Conservation (phyloP, 2,888 invertebrate genomes). For the Dioctria linearis region DNA sequence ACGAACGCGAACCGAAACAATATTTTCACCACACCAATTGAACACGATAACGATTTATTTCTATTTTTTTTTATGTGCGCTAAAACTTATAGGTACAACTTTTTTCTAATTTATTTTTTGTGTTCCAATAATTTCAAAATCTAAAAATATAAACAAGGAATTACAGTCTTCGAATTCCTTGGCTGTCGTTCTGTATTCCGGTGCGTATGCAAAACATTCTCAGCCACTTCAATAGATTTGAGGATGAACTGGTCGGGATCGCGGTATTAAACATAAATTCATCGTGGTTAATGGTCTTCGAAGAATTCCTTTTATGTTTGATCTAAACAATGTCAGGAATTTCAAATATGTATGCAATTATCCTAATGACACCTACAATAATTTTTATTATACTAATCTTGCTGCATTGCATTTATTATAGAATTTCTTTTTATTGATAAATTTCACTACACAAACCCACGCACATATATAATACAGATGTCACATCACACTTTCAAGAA, state of each 20-base stretch:
- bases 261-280: neutral
- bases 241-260: neutral
- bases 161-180: slow-evolving; percentile 33
- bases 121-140: slow-evolving; percentile 26
- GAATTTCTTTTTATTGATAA: too few relatives aligned
- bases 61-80: neutral
- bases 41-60: neutral
- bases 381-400: too few relatives aligned
- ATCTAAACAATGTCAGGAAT: neutral
- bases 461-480: neutral
- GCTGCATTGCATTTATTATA: too few relatives aligned
- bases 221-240: neutral
- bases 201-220: slow-evolving; percentile 30
- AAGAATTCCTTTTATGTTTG: neutral
- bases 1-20: slow-evolving; percentile 18
- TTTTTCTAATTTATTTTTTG: neutral
- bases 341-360: neutral
- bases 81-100: neutral
- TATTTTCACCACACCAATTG: slow-evolving; percentile 19
- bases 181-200: slow-evolving; percentile 12
- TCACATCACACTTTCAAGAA: neutral
- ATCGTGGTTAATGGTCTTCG: slow-evolving; percentile 2
- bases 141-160: slow-evolving; percentile 45
- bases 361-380: neutral
- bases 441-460: neutral